A percentile compares a stretch with the other conserved stretches of the same genome.
These are phyloP conservation scores for Diabrotica balteata DNA, from an alignment of 2,888 invertebrate species.

Conservation along the genomic window DNA sequence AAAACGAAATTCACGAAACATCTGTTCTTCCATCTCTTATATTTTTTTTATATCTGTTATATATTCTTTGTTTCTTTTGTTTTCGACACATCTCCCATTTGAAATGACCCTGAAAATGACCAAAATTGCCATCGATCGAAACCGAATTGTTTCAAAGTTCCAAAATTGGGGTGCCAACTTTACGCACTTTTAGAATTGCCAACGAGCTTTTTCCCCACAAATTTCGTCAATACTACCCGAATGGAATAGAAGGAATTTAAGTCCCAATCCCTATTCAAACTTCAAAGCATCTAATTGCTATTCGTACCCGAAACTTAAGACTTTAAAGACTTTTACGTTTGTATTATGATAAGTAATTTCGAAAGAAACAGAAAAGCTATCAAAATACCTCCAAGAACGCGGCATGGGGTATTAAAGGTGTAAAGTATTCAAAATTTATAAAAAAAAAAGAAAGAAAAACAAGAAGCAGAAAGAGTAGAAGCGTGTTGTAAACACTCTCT, in stretches of 20 bases:
- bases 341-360: conserved; percentile 19
- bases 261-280: conserved; percentile 6
- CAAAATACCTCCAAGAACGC: conserved; percentile 19
- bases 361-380: conserved; percentile 13
- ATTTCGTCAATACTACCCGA: not conserved
- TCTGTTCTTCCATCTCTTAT: too few relatives aligned
- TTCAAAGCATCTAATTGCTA: conserved; percentile 11
- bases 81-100: too few relatives aligned
- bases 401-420: conserved; percentile 19
- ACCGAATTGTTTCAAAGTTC: conserved; percentile 1
- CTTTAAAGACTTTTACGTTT: conserved; percentile 6
- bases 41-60: too few relatives aligned
- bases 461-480: conserved; percentile 5
- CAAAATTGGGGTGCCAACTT: not conserved
- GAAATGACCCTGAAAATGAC: too few relatives aligned
- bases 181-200: not conserved
- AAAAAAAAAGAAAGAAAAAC: conserved; percentile 13
- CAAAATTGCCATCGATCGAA: not conserved
- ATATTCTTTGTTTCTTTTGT: too few relatives aligned
- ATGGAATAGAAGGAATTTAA: not conserved
- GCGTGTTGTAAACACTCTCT: conserved; percentile 25
- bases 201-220: not conserved
- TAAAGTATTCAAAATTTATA: conserved; percentile 11
- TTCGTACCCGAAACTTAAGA: conserved; percentile 2
- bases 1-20: too few relatives aligned